These are phyloP conservation scores for Rhimphoctona megacephalus DNA, from an alignment of 2,888 invertebrate genomes.

Conservation along the genomic window DNA sequence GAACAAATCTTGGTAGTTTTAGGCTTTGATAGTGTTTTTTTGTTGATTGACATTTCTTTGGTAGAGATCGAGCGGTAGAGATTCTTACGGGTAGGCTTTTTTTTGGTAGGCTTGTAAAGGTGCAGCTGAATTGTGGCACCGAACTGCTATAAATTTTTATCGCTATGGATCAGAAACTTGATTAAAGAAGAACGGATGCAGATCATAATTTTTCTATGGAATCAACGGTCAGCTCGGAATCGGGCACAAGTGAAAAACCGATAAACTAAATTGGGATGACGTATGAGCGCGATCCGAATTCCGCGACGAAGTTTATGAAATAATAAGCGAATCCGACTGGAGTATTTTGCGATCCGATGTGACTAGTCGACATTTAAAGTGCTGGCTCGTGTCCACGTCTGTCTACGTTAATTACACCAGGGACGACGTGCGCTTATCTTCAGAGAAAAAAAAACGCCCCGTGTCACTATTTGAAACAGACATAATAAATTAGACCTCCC, in stretches of 20 bases:
- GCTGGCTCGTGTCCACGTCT: slow-evolving; percentile 82
- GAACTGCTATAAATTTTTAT: background rate
- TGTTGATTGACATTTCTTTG: too few species aligned
- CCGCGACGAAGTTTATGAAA: slow-evolving; percentile 75
- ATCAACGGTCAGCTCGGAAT: slow-evolving; percentile 37
- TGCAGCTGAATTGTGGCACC: background rate
- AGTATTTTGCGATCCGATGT: slow-evolving; percentile 67
- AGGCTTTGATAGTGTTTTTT: too few species aligned
- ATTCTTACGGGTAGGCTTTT: too few species aligned
- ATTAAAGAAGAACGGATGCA: slow-evolving; percentile 1
- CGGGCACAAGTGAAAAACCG: slow-evolving; percentile 41
- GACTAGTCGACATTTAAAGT: slow-evolving; percentile 81
- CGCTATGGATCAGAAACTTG: background rate
- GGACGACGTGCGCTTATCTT: slow-evolving; percentile 61
- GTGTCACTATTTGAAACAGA: slow-evolving; percentile 63
- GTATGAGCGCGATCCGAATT: slow-evolving; percentile 38
- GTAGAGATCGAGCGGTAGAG: too few species aligned
- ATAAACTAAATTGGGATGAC: slow-evolving; percentile 61
- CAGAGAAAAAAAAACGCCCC: slow-evolving; percentile 17
- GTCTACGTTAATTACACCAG: slow-evolving; percentile 79
- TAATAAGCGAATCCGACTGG: slow-evolving; percentile 77
- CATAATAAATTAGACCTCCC: slow-evolving; percentile 45
- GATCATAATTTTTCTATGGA: slow-evolving; percentile 21
- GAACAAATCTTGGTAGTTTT: too few species aligned
- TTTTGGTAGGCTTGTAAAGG: too few species aligned